Conservation (phyloP, 2,113 vertebrate genomes). For the Dunckerocampus dactyliophorus region DNA sequence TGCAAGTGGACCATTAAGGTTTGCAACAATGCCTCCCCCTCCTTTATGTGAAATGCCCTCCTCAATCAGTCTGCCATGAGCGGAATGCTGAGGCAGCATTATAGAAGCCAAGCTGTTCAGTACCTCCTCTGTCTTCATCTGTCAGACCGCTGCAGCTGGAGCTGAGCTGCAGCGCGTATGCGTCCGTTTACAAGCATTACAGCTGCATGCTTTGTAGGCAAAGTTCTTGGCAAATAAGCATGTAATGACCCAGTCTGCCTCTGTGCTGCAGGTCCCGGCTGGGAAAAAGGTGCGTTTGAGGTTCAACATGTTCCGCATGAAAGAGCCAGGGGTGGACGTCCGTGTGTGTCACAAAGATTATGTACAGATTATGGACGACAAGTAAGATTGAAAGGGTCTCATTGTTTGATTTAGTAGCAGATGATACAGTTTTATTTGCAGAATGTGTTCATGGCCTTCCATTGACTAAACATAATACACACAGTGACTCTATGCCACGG, state of each 20-base stretch:
- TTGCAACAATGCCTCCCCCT: conserved; percentile 38
- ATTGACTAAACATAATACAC: too few species aligned
- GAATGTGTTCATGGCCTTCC: not conserved
- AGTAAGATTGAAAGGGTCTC: conserved; percentile 50
- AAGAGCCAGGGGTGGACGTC: conserved; percentile 68
- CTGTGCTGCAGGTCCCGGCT: conserved; percentile 55
- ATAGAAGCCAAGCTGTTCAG: conserved; percentile 66
- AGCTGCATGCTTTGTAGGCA: conserved; percentile 5
- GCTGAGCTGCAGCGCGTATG: conserved; percentile 39
- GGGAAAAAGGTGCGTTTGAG: conserved; percentile 60
- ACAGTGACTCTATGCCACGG: too few species aligned
- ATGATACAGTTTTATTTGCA: not conserved
- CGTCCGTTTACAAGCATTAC: conserved; percentile 12
- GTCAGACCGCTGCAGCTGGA: conserved; percentile 59
- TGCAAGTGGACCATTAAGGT: conserved; percentile 76
- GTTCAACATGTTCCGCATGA: conserved; percentile 74
- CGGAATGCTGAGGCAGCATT: conserved; percentile 65
- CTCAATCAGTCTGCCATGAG: conserved; percentile 53
- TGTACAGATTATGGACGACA: conserved; percentile 59
- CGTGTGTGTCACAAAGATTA: conserved; percentile 73
- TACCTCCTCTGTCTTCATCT: conserved; percentile 69
- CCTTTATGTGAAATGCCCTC: conserved; percentile 26
- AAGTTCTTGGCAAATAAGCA: conserved; percentile 18
- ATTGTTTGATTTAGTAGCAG: not conserved
- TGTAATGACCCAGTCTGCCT: conserved; percentile 20